phyloP scores from a whole-genome alignment of 2,113 vertebrate species.

The Charadrius vociferus region DNA sequence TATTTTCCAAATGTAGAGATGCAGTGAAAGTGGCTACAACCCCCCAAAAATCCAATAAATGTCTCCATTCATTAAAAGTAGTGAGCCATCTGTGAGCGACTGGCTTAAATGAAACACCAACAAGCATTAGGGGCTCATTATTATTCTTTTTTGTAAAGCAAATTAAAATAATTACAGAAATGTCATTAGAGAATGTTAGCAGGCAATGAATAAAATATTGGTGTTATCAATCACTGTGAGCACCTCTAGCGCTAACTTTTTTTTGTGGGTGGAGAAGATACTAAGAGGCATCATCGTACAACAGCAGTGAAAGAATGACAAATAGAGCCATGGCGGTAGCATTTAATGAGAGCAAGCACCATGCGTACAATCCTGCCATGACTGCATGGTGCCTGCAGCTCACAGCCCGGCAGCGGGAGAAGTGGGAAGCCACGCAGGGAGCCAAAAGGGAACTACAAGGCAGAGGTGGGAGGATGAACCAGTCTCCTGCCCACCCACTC shows the following conservation, averaged over 20 bases:
- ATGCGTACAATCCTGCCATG: not conserved
- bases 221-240: not conserved
- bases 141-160: slow-evolving; percentile 25
- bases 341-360: not conserved
- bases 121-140: not conserved
- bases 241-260: not conserved
- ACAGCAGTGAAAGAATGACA: not conserved
- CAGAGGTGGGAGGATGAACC: not conserved
- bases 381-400: accelerated
- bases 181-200: not conserved
- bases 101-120: slow-evolving; percentile 17
- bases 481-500: not conserved
- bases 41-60: not conserved
- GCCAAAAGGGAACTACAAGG: not conserved
- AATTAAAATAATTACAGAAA: slow-evolving; percentile 34
- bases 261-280: not conserved
- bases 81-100: not conserved
- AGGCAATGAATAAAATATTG: not conserved
- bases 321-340: not conserved
- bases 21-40: not conserved
- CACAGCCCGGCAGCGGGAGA: not conserved
- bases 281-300: not conserved
- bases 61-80: not conserved
- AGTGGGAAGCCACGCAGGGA: not conserved
- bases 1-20: not conserved